phyloP scores from a whole-genome alignment of 2,888 invertebrate genomes.

The Napeogenes sylphis region DNA sequence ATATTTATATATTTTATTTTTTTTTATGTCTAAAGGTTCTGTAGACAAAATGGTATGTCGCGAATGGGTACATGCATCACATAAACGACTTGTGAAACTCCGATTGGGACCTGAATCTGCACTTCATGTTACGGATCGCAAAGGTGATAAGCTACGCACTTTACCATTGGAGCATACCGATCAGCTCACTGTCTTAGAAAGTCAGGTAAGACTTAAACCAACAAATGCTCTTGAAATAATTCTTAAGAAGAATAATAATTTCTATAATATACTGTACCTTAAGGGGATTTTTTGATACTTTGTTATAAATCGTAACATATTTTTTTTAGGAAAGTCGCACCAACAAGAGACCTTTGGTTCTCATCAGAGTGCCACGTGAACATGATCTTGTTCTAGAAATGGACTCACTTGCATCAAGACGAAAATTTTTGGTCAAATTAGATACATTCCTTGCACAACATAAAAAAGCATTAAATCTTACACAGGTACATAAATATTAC shows the following conservation, averaged over 20 bases:
- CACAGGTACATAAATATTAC: constrained; percentile 73
- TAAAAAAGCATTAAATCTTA: constrained; percentile 87
- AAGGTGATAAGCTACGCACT: constrained; percentile 92
- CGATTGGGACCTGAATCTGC: constrained; percentile 93
- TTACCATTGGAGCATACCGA: constrained; percentile 87
- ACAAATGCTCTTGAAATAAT: too few relatives aligned
- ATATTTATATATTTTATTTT: not conserved
- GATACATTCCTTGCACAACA: constrained; percentile 90
- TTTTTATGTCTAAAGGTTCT: constrained; percentile 65
- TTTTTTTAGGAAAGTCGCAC: constrained; percentile 76
- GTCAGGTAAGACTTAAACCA: constrained; percentile 78
- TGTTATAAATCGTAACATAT: not conserved
- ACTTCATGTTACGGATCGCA: constrained; percentile 91
- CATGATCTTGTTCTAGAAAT: constrained; percentile 96
- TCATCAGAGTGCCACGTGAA: constrained; percentile 89
- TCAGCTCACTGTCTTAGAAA: constrained; percentile 90
- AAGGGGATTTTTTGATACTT: too few relatives aligned
- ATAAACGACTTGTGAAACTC: constrained; percentile 91
- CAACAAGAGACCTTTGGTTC: constrained; percentile 88
- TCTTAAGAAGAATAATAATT: too few relatives aligned
- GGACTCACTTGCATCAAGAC: constrained; percentile 86
- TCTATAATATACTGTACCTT: too few relatives aligned
- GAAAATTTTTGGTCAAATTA: constrained; percentile 91
- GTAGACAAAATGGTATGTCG: constrained; percentile 95
- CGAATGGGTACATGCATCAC: constrained; percentile 95